phyloP scores from a whole-genome alignment of 2,888 invertebrate genomes.

The Oligia fasciuncula region DNA sequence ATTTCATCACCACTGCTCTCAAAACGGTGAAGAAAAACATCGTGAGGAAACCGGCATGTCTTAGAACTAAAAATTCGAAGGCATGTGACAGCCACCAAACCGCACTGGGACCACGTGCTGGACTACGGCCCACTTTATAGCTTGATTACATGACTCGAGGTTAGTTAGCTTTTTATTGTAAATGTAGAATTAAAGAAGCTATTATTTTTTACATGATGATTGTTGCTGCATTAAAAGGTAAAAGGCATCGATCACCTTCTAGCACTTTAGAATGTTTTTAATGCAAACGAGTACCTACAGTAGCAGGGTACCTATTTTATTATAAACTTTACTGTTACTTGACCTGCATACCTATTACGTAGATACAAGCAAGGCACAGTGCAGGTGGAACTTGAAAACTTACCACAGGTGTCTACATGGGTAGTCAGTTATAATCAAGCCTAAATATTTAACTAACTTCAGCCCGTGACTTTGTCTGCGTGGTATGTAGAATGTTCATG shows the following conservation, averaged over 20 bases:
- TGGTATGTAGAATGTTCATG: no score
- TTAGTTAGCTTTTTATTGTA: conserved; percentile 23
- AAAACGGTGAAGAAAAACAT: neutral
- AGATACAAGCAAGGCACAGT: neutral
- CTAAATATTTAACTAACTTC: no score
- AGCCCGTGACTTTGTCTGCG: no score
- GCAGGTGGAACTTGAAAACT: neutral
- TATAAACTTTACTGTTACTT: neutral
- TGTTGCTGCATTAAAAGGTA: conserved; percentile 1
- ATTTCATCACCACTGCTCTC: neutral
- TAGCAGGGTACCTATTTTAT: neutral
- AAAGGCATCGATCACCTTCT: neutral
- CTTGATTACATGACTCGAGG: neutral
- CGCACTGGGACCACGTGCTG: no score
- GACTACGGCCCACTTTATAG: no score
- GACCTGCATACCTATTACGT: neutral
- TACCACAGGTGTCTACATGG: neutral
- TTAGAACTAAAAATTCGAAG: no score
- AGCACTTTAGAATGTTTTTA: conserved; percentile 19
- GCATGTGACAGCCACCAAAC: no score
- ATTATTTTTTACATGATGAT: conserved; percentile 18
- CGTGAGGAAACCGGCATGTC: neutral
- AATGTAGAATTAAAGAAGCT: conserved; percentile 9
- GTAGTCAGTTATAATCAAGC: neutral
- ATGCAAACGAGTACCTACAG: conserved; percentile 20